phyloP scores from a whole-genome alignment of 2,113 vertebrate genomes.

The Psittacara wagleri region DNA sequence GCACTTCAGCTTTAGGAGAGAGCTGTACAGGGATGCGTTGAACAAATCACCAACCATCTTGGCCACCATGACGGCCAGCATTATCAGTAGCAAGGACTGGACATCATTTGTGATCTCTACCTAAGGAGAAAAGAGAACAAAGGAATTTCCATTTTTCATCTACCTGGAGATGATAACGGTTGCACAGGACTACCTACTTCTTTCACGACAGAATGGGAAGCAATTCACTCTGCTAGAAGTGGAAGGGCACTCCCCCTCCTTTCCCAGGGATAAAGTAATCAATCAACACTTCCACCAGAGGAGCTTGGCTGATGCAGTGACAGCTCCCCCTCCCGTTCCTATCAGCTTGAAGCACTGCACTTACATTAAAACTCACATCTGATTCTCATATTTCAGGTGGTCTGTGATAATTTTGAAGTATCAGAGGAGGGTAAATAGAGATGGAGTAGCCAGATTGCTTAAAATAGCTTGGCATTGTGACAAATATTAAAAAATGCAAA shows the following conservation, averaged over 20 bases:
- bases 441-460: constrained; percentile 18
- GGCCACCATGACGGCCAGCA: constrained; percentile 43
- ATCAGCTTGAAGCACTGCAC: neutral
- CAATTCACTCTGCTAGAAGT: neutral
- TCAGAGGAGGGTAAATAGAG: neutral
- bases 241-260: neutral
- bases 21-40: neutral
- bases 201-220: neutral
- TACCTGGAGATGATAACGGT: neutral
- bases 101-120: constrained; percentile 58
- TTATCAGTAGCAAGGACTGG: constrained; percentile 31
- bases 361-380: constrained; percentile 8
- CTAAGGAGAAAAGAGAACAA: constrained; percentile 12
- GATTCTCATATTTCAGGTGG: constrained; percentile 45
- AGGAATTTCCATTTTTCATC: neutral
- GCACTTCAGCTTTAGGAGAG: constrained; percentile 53
- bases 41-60: constrained; percentile 40
- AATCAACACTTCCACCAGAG: neutral
- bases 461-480: constrained; percentile 48
- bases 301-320: constrained; percentile 1
- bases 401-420: constrained; percentile 23
- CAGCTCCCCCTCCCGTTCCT: neutral
- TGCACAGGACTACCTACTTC: neutral
- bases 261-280: neutral
- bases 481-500: constrained; percentile 38